A percentile compares a stretch with the other conserved stretches of the same genome.
Evolutionary conservation across 2,113 vertebrate genomes (phyloP).

Genomic region (Tangachromis dhanisi): DNA sequence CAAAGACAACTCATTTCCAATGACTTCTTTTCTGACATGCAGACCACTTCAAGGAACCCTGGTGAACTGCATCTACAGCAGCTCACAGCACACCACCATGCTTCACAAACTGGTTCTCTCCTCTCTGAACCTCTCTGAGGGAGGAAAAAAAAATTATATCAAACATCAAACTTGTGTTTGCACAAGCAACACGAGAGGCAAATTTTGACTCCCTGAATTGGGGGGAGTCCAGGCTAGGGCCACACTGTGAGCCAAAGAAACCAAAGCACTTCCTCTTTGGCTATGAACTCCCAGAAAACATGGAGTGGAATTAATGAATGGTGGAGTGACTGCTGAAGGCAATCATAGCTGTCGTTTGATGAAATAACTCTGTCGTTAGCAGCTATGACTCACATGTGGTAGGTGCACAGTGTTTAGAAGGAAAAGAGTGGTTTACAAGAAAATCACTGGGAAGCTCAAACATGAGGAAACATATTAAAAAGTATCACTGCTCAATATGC

Average conservation of each 20-base stretch:
- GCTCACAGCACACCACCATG: neutral
- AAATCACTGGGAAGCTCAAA: neutral
- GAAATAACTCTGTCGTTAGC: neutral
- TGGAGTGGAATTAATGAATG: constrained; percentile 40
- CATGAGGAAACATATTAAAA: neutral
- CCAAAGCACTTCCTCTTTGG: constrained; percentile 63
- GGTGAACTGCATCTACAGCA: constrained; percentile 2
- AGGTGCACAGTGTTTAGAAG: neutral
- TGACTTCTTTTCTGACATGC: constrained; percentile 10
- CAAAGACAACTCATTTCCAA: neutral
- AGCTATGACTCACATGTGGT: constrained; percentile 8
- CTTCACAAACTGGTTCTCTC: constrained; percentile 31
- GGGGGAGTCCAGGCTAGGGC: constrained; percentile 37
- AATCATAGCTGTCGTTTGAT: neutral
- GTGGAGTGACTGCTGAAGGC: constrained; percentile 13
- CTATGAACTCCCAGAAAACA: constrained; percentile 43
- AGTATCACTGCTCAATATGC: neutral
- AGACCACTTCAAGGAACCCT: constrained; percentile 29
- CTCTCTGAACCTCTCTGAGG: constrained; percentile 29
- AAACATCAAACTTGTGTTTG: constrained; percentile 58
- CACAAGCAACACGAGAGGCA: constrained; percentile 63
- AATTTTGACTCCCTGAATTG: constrained; percentile 55
- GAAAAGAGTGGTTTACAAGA: neutral
- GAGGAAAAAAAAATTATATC: constrained; percentile 32
- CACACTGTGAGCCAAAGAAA: constrained; percentile 56